Evolutionary conservation across 2,888 invertebrate genomes (phyloP), one percentile per base, ranked within the genome.

Genomic region (Plebejus melissa): DNA sequence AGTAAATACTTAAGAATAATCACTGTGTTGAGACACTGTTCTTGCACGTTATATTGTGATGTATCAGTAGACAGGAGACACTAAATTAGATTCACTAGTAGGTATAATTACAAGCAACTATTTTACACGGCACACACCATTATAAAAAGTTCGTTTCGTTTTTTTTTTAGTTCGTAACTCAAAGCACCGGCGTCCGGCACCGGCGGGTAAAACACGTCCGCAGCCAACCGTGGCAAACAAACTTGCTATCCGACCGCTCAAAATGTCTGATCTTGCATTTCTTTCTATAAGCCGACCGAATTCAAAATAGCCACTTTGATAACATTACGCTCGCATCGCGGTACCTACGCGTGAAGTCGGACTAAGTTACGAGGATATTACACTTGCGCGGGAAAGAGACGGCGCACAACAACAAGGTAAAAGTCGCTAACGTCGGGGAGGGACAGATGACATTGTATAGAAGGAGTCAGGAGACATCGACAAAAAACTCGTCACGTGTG

Each of bases 151-250:
- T 87, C 84, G 83, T 87, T 87, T 86, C 84, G 84, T 84, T 87
- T 83, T 82, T 82, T 82, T 84, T 86, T 85, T 87, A 88, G 85
- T 89, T 88, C 86, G 87, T 86, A 88, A 85, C 84, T 85, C 84
- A 83, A 83, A 82, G 83, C 83, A 82, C 84, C 87, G 85, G n/a
- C n/a, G n/a, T n/a, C n/a, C n/a, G n/a, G 83, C 84, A 65, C 65
- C 65, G 65, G 65, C 65, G 83, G 80, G 84, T 84, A 83, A 85
- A 81, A 88, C 90, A 88, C 90, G 84, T 84, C 85, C 89, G 86
- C 83, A 83, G 83, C 85, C 85, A 85, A 86, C 84, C 86, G 88
- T 85, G 82, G 85, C 86, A 87, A 87, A 89, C 89, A 87, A 90
- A 90, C 90, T 88, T 87, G 88, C 81, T 81, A 79, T 80, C 78